Evolutionary conservation across 2,113 vertebrate genomes (phyloP), one percentile per base, ranked within the genome.

Genomic region (Okapia johnstoni): DNA sequence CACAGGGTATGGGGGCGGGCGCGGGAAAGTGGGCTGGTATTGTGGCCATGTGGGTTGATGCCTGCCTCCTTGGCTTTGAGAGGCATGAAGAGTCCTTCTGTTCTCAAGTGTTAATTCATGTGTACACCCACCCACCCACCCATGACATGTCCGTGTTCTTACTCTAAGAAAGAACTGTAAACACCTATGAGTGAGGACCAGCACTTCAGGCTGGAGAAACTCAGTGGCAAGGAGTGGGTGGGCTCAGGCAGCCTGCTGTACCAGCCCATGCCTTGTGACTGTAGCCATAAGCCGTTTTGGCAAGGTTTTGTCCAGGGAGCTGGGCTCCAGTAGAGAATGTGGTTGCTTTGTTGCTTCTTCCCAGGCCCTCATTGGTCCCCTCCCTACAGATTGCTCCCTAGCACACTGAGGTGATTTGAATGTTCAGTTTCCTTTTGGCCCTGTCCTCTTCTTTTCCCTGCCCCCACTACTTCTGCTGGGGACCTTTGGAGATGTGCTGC

Each of bases 401-500:
- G 86, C 61, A 60, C 46, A 52, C 12, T 93, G 52, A 96, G 91
- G 57, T 96, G 58, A 98, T 97, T 98, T 98, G 96, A 94, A 97
- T 98, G 26, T 85, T 97, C 58, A 21, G 54, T 97, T 97, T 97
- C 93, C 43, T 94, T 97, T 97, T 60, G 73, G 55, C 63, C 84
- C 91, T 36, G 50, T 94, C 76, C 23, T 95, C 66, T 83, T 94
- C 54, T 94, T 93, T 85, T 85, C 93, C 93, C 96, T 76, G 26
- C 97, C 98, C 97, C 97, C 96, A 92, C 57, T 89, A 58, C 84
- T 94, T 96, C 48, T 89, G 50, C 63, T 85, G 81, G 83, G 96
- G 97, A 93, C 61, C 36, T 96, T 86, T 97, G 93, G 97, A 96
- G 96, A 97, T 98, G 86, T 97, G 66, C 88, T 96, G 91, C 79